Conservation (phyloP, 1,140 invertebrate species). For the Stenopsyche tienmushanensis region DNA sequence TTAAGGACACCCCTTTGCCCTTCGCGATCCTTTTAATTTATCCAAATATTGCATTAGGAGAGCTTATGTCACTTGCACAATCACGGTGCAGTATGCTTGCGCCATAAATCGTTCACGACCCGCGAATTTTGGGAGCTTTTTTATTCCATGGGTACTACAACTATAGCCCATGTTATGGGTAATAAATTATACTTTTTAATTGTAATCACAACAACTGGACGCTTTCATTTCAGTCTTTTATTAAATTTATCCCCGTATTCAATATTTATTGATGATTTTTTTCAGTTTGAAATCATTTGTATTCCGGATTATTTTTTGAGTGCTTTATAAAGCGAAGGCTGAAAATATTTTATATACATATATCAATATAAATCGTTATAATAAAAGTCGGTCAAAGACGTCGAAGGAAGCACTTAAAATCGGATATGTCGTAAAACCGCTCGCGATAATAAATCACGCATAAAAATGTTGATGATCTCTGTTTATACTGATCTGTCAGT, state of each 20-base stretch:
- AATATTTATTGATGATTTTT: no score
- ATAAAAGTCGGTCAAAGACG: not conserved
- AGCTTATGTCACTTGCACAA: conserved; percentile 42
- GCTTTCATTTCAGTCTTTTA: no score
- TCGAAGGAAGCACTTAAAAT: not conserved
- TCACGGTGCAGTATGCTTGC: conserved; percentile 27
- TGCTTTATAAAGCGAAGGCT: no score
- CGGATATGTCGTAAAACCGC: not conserved
- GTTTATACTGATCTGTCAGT: not conserved
- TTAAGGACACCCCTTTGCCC: conserved; percentile 30
- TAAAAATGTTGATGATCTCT: not conserved
- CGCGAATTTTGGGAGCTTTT: not conserved
- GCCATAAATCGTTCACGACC: conserved; percentile 31
- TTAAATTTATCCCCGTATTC: no score
- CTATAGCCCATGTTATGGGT: no score
- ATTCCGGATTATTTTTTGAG: no score
- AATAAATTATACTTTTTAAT: no score
- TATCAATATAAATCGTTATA: not conserved
- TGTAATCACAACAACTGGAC: no score
- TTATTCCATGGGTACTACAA: no score
- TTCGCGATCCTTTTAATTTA: conserved; percentile 39
- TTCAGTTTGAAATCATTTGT: no score
- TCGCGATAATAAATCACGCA: not conserved
- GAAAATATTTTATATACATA: no score
- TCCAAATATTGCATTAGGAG: conserved; percentile 42